Evolutionary conservation across 1,140 invertebrate species (phyloP).

Genomic region (Frieseomelitta varia): DNA sequence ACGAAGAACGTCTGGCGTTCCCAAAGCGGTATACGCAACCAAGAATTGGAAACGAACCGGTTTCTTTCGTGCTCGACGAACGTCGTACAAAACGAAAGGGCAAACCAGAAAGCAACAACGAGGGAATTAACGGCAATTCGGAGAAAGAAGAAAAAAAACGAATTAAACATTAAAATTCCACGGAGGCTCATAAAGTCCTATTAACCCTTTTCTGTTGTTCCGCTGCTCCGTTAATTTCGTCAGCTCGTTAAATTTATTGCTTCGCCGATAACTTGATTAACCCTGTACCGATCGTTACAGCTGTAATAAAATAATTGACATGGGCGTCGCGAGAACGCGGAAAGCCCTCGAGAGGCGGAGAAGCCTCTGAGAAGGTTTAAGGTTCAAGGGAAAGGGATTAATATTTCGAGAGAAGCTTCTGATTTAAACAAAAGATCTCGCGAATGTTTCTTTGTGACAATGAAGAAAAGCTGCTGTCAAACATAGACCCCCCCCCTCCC

Average conservation of each 20-base stretch:
- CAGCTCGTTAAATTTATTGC: slow-evolving; percentile 12
- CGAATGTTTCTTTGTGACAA: too few species aligned
- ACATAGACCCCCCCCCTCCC: too few species aligned
- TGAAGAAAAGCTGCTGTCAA: too few species aligned
- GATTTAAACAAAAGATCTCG: too few species aligned
- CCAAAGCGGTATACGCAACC: background rate
- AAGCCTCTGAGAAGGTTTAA: accelerated
- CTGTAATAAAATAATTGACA: background rate
- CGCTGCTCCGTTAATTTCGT: background rate
- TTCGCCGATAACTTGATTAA: background rate
- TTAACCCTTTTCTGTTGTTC: background rate
- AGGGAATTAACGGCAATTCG: background rate
- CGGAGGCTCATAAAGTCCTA: background rate
- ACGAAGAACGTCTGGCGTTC: background rate
- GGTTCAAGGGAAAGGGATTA: background rate
- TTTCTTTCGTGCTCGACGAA: background rate
- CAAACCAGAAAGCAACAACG: background rate
- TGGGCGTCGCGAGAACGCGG: accelerated
- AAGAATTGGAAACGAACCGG: background rate
- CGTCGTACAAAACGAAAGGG: background rate
- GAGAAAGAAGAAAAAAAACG: too few species aligned
- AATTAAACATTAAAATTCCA: slow-evolving; percentile 18
- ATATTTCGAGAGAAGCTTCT: too few species aligned
- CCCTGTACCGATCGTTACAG: too few species aligned
- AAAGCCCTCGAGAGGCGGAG: background rate